Evolutionary conservation across 2,888 invertebrate species (phyloP), one percentile per base, ranked within the genome.

Genomic region (Nomada hirtipes): DNA sequence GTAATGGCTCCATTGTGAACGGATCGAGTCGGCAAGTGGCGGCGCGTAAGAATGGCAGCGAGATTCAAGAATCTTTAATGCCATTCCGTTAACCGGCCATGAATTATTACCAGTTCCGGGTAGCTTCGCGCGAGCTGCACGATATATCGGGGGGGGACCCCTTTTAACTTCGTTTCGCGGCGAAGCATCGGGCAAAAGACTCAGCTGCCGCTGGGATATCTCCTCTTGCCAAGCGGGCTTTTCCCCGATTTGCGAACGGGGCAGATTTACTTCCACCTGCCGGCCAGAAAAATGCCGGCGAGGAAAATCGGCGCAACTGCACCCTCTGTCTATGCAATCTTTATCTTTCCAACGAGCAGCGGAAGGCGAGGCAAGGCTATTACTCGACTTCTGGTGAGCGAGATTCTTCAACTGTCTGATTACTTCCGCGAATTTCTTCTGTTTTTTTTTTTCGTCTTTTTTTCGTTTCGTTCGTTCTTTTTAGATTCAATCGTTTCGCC

Each of bases 21-120:
- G 57, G 29, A 53, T 29, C 53, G 68, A 60, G 64, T 80, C 64
- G 80, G 74, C 83, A 83, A 82, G 77, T 78, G 72, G 68, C 76
- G 61, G 82, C 57, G 26, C 57, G 26, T 67, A 76, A 79, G 83
- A 71, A 86, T 85, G 84, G 85, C 82, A 82, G 88, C 88, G 88
- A 7, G 36, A 90, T 88, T 89, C 86, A 84, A 84, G 88, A 90
- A 91, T 91, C 91, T 89, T 91, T 89, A 91, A 90, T 90, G 89
- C 88, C 77, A 85, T 89, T 88, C 90, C 89, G 90, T 90, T 91
- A 90, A 88, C 79, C 74, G 84, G 82, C 63, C 88, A 86, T 91
- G 90, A 91, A 87, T 91, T 91, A 91, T 91, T 86, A 87, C 88
- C 86, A 84, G 88, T 91, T 91, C 90, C 89, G 88, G 87, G 86